Base-by-base conservation (phyloP, 2,113 vertebrate genomes). In the Paramisgurnus dabryanus region DNA sequence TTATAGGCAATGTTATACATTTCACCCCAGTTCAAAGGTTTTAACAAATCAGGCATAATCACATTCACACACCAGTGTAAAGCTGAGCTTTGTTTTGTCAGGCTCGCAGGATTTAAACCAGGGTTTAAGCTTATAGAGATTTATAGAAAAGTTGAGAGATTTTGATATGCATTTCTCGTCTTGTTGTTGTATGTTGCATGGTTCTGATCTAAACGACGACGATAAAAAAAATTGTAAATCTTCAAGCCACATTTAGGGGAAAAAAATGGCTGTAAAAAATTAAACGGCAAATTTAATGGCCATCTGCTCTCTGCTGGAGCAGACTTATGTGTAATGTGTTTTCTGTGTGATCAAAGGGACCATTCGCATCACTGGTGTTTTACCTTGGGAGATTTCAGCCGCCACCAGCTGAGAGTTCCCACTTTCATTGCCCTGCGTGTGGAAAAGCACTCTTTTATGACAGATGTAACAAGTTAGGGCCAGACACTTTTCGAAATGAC, bases 271-370 rank as follows among this genome's bases (percentile, higher is more conserved):
- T 87, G 88, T 87, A 91, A 92, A 92, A 82, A 90, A 92, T 91
- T 88, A 90, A 91, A 92, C 43, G 86, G 87, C 76, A 88, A 91
- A 75, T 92, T 92, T 93, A 92, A 92, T 90, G 86, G 86, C 91
- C 91, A 92, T 92, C 92, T 93, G 91, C 85, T 87, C 85, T 88
- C 86, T 86, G 87, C 88, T 49, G 83, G 79, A 72, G 87, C 87
- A 82, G 87, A 88, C 89, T 88, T 86, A 43, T 82, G 76, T 73
- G 85, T 86, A 80, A 90, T 87, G 84, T 81, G 88, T 85, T 89
- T 86, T 87, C 75, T 89, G 89, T 83, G 84, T 82, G 87, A 90
- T 92, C 90, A 91, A 92, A 92, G 86, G 83, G 88, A 84, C 82
- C 83, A 67, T 85, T 83, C 71, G 41, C 84, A 84, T 83, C 76